Conservation (phyloP, 37 sponge, comb jelly and placozoan species). For the Agelas oroides region DNA sequence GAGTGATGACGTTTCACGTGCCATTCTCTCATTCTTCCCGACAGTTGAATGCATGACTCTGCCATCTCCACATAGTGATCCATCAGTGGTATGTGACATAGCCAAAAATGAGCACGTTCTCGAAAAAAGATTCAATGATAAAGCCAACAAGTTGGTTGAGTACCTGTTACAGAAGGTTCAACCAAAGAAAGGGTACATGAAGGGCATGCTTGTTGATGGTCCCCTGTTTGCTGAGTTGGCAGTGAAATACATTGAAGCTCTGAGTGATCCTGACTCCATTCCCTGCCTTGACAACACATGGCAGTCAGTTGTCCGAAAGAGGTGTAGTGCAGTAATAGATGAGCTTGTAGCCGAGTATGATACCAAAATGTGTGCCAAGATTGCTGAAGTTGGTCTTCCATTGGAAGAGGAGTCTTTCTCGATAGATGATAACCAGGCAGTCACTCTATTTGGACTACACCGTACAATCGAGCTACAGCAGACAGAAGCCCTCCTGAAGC, state of each 20-base stretch:
- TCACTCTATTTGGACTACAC: slow-evolving; percentile 36
- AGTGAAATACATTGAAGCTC: slow-evolving; percentile 28
- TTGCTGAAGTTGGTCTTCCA: slow-evolving; percentile 3
- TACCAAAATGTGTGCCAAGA: slow-evolving; percentile 4
- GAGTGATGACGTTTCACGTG: slow-evolving; percentile 10
- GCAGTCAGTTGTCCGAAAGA: slow-evolving; percentile 5
- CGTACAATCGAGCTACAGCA: neutral
- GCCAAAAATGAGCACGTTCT: neutral
- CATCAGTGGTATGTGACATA: slow-evolving; percentile 15
- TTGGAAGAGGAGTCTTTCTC: slow-evolving; percentile 10
- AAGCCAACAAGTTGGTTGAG: neutral
- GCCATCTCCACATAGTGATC: slow-evolving; percentile 24
- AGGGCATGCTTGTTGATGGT: slow-evolving; percentile 11
- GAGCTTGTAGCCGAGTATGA: slow-evolving; percentile 28
- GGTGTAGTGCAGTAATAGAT: neutral
- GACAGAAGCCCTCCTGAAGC: neutral
- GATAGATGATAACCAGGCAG: neutral
- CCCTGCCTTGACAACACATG: slow-evolving; percentile 35
- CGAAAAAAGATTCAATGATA: slow-evolving; percentile 13
- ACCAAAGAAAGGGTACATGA: slow-evolving; percentile 19
- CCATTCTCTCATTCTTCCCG: slow-evolving; percentile 25
- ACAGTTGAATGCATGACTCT: slow-evolving; percentile 34
- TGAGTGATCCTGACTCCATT: slow-evolving; percentile 41
- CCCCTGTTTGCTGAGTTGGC: slow-evolving; percentile 17
- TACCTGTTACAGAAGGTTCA: neutral